Conservation (phyloP, 2,888 invertebrate species). For the Silvanus unidentatus region DNA sequence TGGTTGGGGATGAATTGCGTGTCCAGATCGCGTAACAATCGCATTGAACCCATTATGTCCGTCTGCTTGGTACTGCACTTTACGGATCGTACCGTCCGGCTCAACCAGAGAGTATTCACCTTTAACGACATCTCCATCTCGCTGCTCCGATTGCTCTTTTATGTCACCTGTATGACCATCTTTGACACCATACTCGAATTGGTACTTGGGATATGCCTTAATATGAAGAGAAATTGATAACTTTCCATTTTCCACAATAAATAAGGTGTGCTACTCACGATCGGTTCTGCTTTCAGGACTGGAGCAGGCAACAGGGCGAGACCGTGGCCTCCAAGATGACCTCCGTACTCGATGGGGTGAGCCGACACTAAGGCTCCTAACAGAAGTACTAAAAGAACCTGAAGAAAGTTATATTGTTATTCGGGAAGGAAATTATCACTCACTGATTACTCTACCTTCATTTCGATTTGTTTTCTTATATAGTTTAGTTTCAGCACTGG, state of each 20-base stretch:
- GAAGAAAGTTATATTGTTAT: too few species aligned
- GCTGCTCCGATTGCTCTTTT: conserved; percentile 62
- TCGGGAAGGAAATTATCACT: too few species aligned
- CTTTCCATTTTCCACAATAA: too few species aligned
- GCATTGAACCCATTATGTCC: conserved; percentile 54
- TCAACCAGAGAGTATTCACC: conserved; percentile 64
- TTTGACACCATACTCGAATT: conserved; percentile 64
- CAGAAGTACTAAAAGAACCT: conserved; percentile 11
- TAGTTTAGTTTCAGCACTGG: too few species aligned
- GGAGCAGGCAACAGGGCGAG: conserved; percentile 14
- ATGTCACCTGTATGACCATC: conserved; percentile 68
- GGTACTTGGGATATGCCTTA: conserved; percentile 63
- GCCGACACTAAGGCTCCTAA: conserved; percentile 12
- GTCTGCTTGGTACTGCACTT: conserved; percentile 61
- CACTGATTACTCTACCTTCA: too few species aligned
- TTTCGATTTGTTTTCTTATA: too few species aligned
- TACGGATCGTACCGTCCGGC: conserved; percentile 59
- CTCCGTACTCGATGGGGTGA: conserved; percentile 20
- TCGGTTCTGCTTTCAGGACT: conserved; percentile 21
- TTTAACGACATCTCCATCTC: conserved; percentile 67
- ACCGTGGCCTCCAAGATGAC: conserved; percentile 12
- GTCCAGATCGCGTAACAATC: conserved; percentile 53
- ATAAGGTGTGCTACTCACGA: conserved; percentile 20
- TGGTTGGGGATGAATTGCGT: conserved; percentile 49
- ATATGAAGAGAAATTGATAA: background rate